These are phyloP conservation scores for Drosophila mercatorum DNA, from an alignment of 2,888 invertebrate genomes.

Conservation along the genomic window DNA sequence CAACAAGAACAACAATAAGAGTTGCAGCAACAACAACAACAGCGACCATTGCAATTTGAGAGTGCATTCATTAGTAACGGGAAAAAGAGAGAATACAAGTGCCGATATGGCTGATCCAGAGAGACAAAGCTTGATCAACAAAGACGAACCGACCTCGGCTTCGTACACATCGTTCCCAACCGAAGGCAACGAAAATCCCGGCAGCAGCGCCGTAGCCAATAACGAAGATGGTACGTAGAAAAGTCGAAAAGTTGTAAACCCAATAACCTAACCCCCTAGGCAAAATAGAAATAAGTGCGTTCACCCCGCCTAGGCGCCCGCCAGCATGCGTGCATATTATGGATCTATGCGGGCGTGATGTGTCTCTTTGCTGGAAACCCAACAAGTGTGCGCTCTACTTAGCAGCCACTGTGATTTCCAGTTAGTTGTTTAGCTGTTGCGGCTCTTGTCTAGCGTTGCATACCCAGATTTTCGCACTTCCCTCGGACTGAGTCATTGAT, in stretches of 20 bases:
- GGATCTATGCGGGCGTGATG: constrained; percentile 48
- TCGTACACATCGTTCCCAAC: constrained; percentile 74
- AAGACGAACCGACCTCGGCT: constrained; percentile 66
- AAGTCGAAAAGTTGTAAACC: neutral
- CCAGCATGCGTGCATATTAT: constrained; percentile 20
- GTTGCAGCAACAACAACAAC: constrained; percentile 19
- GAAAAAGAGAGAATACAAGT: constrained; percentile 20
- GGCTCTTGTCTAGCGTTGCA: constrained; percentile 21
- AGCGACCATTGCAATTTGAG: constrained; percentile 51
- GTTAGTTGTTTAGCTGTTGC: constrained; percentile 23
- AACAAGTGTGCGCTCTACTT: constrained; percentile 76
- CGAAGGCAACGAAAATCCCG: constrained; percentile 69
- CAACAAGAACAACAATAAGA: constrained; percentile 20
- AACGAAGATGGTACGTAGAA: constrained; percentile 70
- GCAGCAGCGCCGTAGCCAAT: constrained; percentile 47
- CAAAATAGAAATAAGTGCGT: constrained; percentile 46
- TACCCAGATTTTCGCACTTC: constrained; percentile 64
- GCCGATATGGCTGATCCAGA: constrained; percentile 82
- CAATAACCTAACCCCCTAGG: constrained; percentile 10
- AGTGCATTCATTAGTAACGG: constrained; percentile 53
- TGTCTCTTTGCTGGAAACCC: constrained; percentile 68
- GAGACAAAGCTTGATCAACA: constrained; percentile 82
- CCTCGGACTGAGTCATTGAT: constrained; percentile 61
- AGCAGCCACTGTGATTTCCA: constrained; percentile 60
- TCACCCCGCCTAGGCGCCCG: constrained; percentile 47